These are phyloP conservation scores for Tenthredo notha DNA, from an alignment of 2,888 invertebrate species.

Conservation along the genomic window DNA sequence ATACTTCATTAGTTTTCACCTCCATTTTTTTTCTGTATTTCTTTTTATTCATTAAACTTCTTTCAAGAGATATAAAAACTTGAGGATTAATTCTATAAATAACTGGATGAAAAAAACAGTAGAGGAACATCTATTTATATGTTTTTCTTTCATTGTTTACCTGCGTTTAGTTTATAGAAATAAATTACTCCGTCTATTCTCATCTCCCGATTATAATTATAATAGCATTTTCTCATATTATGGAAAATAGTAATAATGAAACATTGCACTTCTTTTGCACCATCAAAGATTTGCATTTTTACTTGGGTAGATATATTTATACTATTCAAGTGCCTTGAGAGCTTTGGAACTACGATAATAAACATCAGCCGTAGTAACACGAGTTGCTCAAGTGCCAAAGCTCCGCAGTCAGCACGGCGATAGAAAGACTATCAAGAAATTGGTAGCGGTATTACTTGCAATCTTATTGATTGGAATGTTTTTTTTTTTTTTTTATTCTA, in stretches of 20 bases:
- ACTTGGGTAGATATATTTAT: conserved; percentile 58
- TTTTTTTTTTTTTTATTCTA: background rate
- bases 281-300: background rate
- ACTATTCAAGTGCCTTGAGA: conserved; percentile 59
- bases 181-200: background rate
- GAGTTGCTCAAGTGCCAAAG: background rate
- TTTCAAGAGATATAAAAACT: background rate
- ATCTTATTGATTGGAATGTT: background rate
- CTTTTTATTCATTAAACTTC: background rate
- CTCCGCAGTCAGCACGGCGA: conserved; percentile 32
- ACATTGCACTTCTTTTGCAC: conserved; percentile 15
- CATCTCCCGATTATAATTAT: background rate
- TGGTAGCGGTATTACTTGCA: background rate
- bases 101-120: conserved; percentile 19
- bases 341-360: conserved; percentile 55
- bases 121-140: conserved; percentile 22
- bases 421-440: background rate
- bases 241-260: background rate
- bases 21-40: background rate
- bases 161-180: background rate
- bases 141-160: conserved; percentile 14
- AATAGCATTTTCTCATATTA: background rate
- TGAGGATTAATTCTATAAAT: conserved; percentile 35
- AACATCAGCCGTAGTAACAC: conserved; percentile 33
- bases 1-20: background rate